A percentile compares a stretch with the other conserved stretches of the same genome.
These are phyloP conservation scores for Drosophila persimilis DNA, from an alignment of 1,140 invertebrate genomes.

Conservation along the genomic window DNA sequence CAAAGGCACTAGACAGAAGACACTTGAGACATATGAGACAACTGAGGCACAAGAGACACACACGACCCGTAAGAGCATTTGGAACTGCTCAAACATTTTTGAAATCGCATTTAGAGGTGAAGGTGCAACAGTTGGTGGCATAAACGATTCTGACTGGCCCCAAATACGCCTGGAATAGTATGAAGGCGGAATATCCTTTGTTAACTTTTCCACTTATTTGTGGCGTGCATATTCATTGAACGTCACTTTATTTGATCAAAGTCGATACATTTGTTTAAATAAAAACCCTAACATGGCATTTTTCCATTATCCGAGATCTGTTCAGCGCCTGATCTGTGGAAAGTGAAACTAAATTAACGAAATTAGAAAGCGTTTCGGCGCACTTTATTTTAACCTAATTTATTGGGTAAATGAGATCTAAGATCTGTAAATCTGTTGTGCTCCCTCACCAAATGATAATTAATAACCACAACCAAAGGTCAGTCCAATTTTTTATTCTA, in stretches of 20 bases:
- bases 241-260: constrained; percentile 56
- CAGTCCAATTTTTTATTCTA: constrained; percentile 9
- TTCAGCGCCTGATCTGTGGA: constrained; percentile 60
- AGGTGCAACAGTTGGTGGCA: constrained; percentile 25
- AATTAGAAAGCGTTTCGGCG: neutral
- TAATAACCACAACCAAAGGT: neutral
- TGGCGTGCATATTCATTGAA: constrained; percentile 1
- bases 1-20: neutral
- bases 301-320: constrained; percentile 68
- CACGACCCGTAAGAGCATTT: constrained; percentile 59
- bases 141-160: constrained; percentile 93
- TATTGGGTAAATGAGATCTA: too few relatives aligned
- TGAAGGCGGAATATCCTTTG: constrained; percentile 91
- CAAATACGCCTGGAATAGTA: constrained; percentile 94
- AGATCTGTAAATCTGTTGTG: too few relatives aligned
- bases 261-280: constrained; percentile 58
- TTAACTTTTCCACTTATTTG: constrained; percentile 44
- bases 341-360: neutral
- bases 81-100: constrained; percentile 75
- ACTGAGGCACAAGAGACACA: neutral
- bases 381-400: too few relatives aligned
- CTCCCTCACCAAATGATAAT: neutral
- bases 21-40: too few relatives aligned
- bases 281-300: constrained; percentile 13
- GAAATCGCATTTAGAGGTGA: constrained; percentile 78